phyloP scores from a whole-genome alignment of 1,140 invertebrate genomes.

The Drosophila lacertosa region DNA sequence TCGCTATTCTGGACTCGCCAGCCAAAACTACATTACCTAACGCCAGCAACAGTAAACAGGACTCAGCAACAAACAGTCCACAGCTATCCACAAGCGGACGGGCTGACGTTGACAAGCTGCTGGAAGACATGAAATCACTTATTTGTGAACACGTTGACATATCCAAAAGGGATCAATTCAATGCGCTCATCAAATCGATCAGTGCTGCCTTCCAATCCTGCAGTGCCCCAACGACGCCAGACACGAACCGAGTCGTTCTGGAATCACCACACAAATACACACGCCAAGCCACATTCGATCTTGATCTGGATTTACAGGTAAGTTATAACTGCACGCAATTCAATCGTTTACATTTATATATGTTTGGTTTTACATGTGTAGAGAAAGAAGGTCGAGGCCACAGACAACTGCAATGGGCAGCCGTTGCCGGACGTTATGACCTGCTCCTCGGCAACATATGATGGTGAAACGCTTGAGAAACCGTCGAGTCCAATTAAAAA shows the following conservation, averaged over 20 bases:
- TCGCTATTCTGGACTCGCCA: conserved; percentile 34
- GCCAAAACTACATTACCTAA: not conserved
- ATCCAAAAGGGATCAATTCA: conserved; percentile 36
- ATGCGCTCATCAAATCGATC: conserved; percentile 35
- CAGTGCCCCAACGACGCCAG: not conserved
- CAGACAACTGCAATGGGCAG: conserved; percentile 25
- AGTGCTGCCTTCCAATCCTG: not conserved
- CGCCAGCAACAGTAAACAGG: not conserved
- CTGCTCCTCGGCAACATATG: conserved; percentile 69
- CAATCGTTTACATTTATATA: not conserved
- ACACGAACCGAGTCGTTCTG: not conserved
- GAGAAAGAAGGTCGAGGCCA: conserved; percentile 8
- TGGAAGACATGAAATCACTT: conserved; percentile 33
- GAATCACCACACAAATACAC: conserved; percentile 35
- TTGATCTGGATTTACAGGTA: conserved; percentile 54
- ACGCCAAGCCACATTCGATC: conserved; percentile 62
- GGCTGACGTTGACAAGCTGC: conserved; percentile 12
- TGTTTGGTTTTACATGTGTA: conserved; percentile 1
- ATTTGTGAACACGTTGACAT: conserved; percentile 35
- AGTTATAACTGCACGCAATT: not conserved
- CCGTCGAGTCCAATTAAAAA: conserved; percentile 12
- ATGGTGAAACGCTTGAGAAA: conserved; percentile 51
- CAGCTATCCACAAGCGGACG: not conserved
- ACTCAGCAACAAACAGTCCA: not conserved
- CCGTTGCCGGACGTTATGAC: conserved; percentile 71